Evolutionary conservation across 92 coral and sea anemone genomes (phyloP), one percentile per base, ranked within the genome.

Genomic region (Pocillopora grandis): DNA sequence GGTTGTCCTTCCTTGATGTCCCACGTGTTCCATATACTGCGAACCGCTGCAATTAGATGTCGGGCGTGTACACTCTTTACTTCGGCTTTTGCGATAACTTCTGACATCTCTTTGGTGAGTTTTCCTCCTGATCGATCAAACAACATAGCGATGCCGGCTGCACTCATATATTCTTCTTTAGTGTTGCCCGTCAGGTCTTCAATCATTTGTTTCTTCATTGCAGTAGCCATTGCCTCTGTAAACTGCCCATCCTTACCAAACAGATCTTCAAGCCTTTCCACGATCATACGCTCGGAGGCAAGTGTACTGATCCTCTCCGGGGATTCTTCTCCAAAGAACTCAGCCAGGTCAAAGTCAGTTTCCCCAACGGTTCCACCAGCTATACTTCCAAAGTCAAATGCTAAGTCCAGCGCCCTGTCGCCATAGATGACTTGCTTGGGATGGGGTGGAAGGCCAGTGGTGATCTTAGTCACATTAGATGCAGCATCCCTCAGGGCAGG

Each of bases 401-500:
- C 89, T 81, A 86, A 55, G 65, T 86, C 89, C 59, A 86, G 81
- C 16, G 89, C 89, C 58, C 89, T 62, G 48, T 74, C 76, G 12
- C 89, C 85, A 68, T 86, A 86, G 55, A 86, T 58, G 33, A 79
- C 67, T 19, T 86, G 89, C 61, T 63, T 86, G 12, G 72, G 72
- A 58, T 79, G 75, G 13, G 89, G 85, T 2, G 55, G 62, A 19
- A 79, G 13, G 2, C 80, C 85, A 12, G 89, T 86, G 62, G 89
- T 90, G 36, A 90, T 76, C 72, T 36, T 72, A 19, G 92, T 90
- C 58, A 90, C 80, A 35, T 86, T 77, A 33, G 60, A 83, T 33
- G 92, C 87, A 36, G 92, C 92, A 10, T 86, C 71, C 13, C 92
- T 80, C 16, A 90, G 90, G 42, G 76, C 77, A 12, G 88, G 77